Base-by-base conservation (phyloP, 1,140 invertebrate species). In the Aphelinus certus region DNA sequence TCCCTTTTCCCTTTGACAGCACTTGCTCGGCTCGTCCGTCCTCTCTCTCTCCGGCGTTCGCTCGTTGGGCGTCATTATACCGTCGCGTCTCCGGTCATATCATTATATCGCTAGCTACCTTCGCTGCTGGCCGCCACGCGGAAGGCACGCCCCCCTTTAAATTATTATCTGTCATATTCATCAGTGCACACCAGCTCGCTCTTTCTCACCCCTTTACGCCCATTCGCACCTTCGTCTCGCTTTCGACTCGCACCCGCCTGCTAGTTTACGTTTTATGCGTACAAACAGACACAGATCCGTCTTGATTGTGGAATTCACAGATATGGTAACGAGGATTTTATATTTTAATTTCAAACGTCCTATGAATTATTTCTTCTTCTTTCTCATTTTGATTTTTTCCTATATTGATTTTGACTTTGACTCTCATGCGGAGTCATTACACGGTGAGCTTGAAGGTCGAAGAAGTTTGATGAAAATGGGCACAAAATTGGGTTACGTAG, bases 151-250 rank as follows among this genome's bases (percentile, higher is more conserved):
- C 48, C 49, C 58, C 67, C 68, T 71, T 77, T 75, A 77, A 82
- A 81, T 81, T 81, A 81, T 81, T 81, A 81, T 82, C 79, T 81
- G 79, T 80, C 81, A 82, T 82, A 82, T 80, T 81, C 80, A 82
- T 81, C 81, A 72, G 79, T 79, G 76, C 72, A 76, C 62, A 62
- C 67, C 72, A 6, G 68, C 63, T n/a, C 47, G 51, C 4, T 43
- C 7, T 7, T 57, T 10, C 62, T 65, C 43, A 26, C 47, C 6
- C 70, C 5, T 57, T 3, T 0, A 49, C 47, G 3, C 55, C 64
- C 57, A 73, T 7, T 46, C 7, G 6, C 57, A 67, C 66, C 63
- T 72, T 43, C 58, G 7, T 73, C 48, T 56, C 75, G 67, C 71
- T 74, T 71, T 57, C 6, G 26, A 26, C 26, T 26, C 26, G 26